Evolutionary conservation across 2,797 vertebrate species (phyloP).

Genomic region (Staurois parvus): DNA sequence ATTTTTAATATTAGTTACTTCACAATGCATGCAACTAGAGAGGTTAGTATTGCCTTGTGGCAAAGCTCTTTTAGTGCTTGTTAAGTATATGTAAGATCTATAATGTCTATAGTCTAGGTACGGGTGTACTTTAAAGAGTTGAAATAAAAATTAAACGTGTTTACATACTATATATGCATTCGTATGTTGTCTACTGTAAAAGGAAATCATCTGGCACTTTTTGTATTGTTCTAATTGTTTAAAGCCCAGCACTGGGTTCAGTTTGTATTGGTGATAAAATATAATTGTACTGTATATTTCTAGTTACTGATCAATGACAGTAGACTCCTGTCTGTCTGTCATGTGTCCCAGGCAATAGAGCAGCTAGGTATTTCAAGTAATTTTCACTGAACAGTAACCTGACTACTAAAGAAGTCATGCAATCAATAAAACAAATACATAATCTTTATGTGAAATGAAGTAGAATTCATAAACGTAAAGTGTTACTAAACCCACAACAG

Average conservation of each 20-base stretch:
- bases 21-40: too few relatives aligned
- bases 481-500: too few relatives aligned
- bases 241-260: neutral
- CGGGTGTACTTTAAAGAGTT: too few relatives aligned
- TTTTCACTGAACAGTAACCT: slow-evolving; percentile 1
- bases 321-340: slow-evolving; percentile 4
- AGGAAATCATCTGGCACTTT: neutral
- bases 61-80: too few relatives aligned
- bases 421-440: slow-evolving; percentile 45
- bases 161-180: too few relatives aligned
- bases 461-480: slow-evolving; percentile 37
- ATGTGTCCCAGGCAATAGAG: neutral
- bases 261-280: neutral
- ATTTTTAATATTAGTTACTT: too few relatives aligned
- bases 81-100: too few relatives aligned
- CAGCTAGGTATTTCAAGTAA: neutral
- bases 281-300: neutral
- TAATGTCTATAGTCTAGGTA: too few relatives aligned
- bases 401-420: slow-evolving; percentile 24
- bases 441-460: slow-evolving; percentile 40
- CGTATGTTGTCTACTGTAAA: too few relatives aligned
- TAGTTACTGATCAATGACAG: slow-evolving; percentile 44
- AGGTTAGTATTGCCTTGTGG: too few relatives aligned
- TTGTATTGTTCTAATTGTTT: neutral
- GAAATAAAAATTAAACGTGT: too few relatives aligned